Conservation (phyloP, 2,797 vertebrate genomes). For the Psittacula derbiana region DNA sequence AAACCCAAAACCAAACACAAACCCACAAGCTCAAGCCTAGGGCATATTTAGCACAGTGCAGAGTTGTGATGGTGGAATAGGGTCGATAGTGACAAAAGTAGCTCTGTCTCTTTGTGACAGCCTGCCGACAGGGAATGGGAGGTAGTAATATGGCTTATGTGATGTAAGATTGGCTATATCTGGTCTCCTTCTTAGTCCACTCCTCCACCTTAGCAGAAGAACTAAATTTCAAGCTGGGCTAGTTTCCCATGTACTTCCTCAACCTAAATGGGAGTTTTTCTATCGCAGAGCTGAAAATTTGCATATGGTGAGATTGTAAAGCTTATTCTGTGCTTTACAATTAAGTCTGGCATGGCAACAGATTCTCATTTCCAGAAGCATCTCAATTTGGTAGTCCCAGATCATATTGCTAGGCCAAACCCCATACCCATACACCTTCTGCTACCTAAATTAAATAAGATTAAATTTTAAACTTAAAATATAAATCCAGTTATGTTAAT, state of each 20-base stretch:
- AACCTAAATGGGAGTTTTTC: neutral
- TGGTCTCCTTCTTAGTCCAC: neutral
- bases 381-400: neutral
- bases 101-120: neutral
- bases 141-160: neutral
- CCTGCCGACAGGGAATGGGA: neutral
- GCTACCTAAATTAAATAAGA: neutral
- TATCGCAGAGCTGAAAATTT: neutral
- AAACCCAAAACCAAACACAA: neutral
- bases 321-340: neutral
- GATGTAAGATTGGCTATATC: neutral
- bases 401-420: neutral
- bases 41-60: neutral
- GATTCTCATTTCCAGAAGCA: neutral
- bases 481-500: neutral
- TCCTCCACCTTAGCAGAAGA: neutral
- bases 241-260: neutral
- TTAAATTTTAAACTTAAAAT: neutral
- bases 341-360: neutral
- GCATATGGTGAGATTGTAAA: neutral
- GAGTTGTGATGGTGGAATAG: neutral
- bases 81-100: fast-evolving
- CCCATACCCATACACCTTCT: neutral
- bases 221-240: neutral
- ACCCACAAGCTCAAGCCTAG: neutral